Conservation (phyloP, 64 coral and sea anemone genomes). For the Montipora capricornis region DNA sequence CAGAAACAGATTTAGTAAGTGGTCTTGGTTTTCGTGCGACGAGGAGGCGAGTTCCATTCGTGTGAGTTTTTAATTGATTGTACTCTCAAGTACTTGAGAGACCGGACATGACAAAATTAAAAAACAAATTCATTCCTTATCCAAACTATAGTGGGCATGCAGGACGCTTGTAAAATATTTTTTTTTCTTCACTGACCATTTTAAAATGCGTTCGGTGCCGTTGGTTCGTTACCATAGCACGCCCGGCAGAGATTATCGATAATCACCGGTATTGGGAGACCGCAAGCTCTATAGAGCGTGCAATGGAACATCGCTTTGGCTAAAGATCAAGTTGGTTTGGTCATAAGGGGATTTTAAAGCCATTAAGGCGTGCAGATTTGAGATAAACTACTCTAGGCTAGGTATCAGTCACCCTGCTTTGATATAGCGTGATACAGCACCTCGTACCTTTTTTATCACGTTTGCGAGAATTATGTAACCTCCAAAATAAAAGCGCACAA, state of each 20-base stretch:
- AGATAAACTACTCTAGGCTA: neutral
- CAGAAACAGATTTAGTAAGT: neutral
- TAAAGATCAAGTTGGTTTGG: neutral
- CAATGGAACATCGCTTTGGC: neutral
- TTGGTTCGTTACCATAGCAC: too few relatives aligned
- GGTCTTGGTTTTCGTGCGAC: neutral
- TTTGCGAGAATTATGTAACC: neutral
- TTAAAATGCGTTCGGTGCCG: neutral
- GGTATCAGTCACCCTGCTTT: neutral
- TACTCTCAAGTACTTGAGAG: conserved; percentile 18
- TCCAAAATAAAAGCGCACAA: too few relatives aligned
- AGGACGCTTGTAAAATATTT: neutral
- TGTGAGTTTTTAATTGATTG: conserved; percentile 19
- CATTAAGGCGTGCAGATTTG: neutral
- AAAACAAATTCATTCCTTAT: conserved; percentile 14
- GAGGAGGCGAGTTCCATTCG: neutral
- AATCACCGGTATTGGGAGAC: neutral
- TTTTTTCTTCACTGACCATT: neutral
- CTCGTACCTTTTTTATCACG: neutral
- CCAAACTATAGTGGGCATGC: neutral
- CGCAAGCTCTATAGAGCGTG: neutral
- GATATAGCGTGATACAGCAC: neutral
- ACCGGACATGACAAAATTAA: conserved; percentile 14
- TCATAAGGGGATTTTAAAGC: neutral
- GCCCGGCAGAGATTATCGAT: neutral